phyloP scores from a whole-genome alignment of 2,888 invertebrate genomes.

The Lumbricus terrestris region DNA sequence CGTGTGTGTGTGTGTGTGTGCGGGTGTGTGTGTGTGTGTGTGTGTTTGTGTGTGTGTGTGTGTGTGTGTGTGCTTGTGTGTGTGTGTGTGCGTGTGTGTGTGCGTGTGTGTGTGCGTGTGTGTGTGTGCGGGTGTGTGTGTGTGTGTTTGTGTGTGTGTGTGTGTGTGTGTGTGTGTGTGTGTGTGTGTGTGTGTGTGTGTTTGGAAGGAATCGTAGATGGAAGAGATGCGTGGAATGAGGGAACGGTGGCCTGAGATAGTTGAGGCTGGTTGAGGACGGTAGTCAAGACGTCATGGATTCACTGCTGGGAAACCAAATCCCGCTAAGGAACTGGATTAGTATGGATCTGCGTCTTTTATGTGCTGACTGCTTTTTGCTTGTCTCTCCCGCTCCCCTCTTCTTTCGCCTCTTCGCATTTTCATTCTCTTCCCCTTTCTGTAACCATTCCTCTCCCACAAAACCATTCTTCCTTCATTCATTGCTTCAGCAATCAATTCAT shows the following conservation, averaged over 20 bases:
- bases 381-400: neutral
- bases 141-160: no score
- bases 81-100: no score
- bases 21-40: no score
- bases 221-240: neutral
- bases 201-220: neutral
- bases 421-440: neutral
- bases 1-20: no score
- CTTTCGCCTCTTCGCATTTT: neutral
- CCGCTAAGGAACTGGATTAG: neutral
- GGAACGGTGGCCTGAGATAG: neutral
- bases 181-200: no score
- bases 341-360: neutral
- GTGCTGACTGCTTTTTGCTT: neutral
- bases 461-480: neutral
- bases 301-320: neutral
- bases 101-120: no score
- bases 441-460: neutral
- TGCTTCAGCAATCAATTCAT: neutral
- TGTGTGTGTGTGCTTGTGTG: no score
- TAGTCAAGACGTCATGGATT: neutral
- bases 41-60: no score
- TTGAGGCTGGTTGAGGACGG: neutral
- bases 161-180: no score
- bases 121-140: no score